These are phyloP conservation scores for Rhegmatorhina hoffmannsi DNA, from an alignment of 2,113 vertebrate genomes.

Conservation along the genomic window DNA sequence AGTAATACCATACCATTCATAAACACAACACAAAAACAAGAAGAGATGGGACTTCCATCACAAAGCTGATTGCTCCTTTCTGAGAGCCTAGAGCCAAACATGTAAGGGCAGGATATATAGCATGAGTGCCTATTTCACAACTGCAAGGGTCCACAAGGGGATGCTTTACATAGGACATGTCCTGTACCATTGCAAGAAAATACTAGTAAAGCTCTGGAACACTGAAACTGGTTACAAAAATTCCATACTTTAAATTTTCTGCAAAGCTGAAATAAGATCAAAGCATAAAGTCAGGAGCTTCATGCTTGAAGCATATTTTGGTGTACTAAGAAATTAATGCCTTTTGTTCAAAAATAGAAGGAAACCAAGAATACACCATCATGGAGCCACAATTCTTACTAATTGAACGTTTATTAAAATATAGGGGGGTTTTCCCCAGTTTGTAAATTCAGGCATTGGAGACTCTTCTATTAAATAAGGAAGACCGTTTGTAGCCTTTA, in stretches of 20 bases:
- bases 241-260: background rate
- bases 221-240: background rate
- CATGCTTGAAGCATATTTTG: background rate
- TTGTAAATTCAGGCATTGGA: background rate
- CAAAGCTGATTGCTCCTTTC: background rate
- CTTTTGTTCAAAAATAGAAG: background rate
- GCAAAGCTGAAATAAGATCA: background rate
- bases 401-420: background rate
- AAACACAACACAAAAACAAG: background rate
- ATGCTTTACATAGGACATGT: background rate
- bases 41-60: rapidly evolving
- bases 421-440: background rate
- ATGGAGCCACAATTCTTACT: background rate
- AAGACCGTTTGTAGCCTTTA: background rate
- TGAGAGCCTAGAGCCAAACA: background rate
- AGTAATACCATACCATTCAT: background rate
- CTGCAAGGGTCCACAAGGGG: background rate
- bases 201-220: background rate
- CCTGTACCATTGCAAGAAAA: background rate
- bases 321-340: background rate
- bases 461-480: background rate
- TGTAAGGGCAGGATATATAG: background rate
- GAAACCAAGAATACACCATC: background rate
- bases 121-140: background rate
- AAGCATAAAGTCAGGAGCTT: background rate